Evolutionary conservation across 2,888 invertebrate species (phyloP), one percentile per base, ranked within the genome.

Genomic region (Lysandra coridon): DNA sequence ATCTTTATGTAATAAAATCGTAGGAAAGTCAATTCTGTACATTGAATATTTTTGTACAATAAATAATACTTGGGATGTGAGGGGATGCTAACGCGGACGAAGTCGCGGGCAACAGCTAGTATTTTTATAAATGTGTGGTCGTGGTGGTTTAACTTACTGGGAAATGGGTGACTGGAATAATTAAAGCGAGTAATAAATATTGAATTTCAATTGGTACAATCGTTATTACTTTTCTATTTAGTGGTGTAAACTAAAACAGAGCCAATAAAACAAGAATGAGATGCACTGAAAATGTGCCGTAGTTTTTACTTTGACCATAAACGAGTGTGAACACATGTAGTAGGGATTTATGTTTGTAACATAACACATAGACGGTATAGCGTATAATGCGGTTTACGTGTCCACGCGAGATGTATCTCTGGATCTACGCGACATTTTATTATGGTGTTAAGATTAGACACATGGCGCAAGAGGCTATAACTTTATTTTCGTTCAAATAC

Each of bases 391-490:
- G 30, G 30, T 44, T 75, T 69, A 69, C 75, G 44, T 75, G 49
- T 75, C 30, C 33, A 76, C 17, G 44, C 44, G 53, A 76, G 53
- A 23, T 76, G 30, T 75, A 49, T 49, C 30, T 37, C 33, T 33
- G 3, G 49, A 69, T 76, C n/a, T 53, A 14, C 76, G 76, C 33
- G 76, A 76, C 53, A 76, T 57, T 57, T 53, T 76, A 75, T 75
- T 75, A 49, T 53, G 76, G 76, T 76, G 76, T 57, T 53, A 76
- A 76, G 76, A 30, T 57, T 76, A 76, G 76, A 57, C 53, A 57
- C 57, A 76, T 57, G 53, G 53, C 53, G 53, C 53, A 57, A 53
- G 53, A 57, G 76, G 53, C 33, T 76, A 33, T 76, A 76, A 76
- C 53, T 53, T 76, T 76, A 76, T 76, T 76, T 76, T 76, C 57